Base-by-base conservation (phyloP, 2,797 vertebrate genomes). In the Pteronotus mesoamericanus region DNA sequence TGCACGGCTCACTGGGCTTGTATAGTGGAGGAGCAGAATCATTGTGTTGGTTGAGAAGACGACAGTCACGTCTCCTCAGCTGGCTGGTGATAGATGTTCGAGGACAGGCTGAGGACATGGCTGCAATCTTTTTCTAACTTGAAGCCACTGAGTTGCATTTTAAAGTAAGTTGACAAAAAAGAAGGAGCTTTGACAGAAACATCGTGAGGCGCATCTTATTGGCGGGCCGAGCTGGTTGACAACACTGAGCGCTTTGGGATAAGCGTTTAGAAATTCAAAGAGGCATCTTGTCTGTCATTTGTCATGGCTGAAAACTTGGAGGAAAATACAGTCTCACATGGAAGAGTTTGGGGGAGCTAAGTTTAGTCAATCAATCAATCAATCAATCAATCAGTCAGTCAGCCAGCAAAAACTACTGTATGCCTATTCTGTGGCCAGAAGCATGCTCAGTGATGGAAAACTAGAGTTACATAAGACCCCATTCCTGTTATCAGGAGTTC, bases 1-100 rank as follows among this genome's bases (percentile, higher is more conserved):
- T 82, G 79, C 89, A 96, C 68, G 97, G 96, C 96, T 97, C 96
- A 89, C 95, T 96, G 94, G 86, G 86, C 89, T 96, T 82, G 59
- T 72, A 95, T 82, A 96, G 86, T 89, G 79, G 92, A 22, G 72
- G 88, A 91, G 95, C 94, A 96, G 94, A 96, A 96, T 86, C 94
- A 46, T 91, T 64, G 32, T 84, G 95, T 92, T 26, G 0, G 42
- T 37, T 69, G 83, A 53, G 68, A 71, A 91, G 91, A 55, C 1
- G 22, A 93, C 90, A 93, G 96, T 96, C 91, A 74, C 78, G 39
- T 95, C 93, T 80, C 59, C 64, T 94, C 88, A 77, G 61, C 72
- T 0, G 1, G 91, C 93, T 61, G 69, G 89, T 96, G 97, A 98
- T 91, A 80, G 79, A 98, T 96, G 93, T 91, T 83, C 16, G 79